Evolutionary conservation across 2,888 invertebrate genomes (phyloP), one percentile per base, ranked within the genome.

Genomic region (Cosmia pyralina): DNA sequence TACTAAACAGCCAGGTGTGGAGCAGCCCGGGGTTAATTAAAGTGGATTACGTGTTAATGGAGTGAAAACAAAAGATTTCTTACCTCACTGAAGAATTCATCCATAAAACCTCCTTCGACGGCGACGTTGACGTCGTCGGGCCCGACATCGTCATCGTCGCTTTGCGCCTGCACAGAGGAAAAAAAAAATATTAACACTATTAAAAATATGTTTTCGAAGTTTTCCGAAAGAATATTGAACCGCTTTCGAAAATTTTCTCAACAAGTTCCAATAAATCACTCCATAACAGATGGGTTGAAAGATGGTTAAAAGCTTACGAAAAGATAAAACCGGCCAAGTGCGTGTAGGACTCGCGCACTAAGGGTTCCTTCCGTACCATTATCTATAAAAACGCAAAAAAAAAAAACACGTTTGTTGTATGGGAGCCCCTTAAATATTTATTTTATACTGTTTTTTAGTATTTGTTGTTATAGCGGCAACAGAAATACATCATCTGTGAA

Each of bases 11-110:
- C 59, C 62, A 71, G 65, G 67, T 62, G 64, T 52, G 73, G 53
- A 73, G 44, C 64, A 70, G 50, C 57, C 55, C 60, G 59, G 70
- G 58, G 67, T 80, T 77, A 83, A 81, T 77, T 87, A 75, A 80
- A 72, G 72, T 55, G 58, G 64, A 75, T 75, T 78, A 78, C 38
- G n/a, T 41, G 46, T 44, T 57, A 15, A 65, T 59, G 46, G 44
- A 41, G 64, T 50, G 41, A 58, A 72, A 58, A 74, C 60, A 74
- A 83, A 75, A 44, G 58, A 93, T 53, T 28, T 46, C 97, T 96
- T 94, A 99, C 99, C 98, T 99, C 99, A 96, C 99, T 99, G 97
- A 99, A 99, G 97, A 99, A 99, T 95, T 99, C 99, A 95, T 99
- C 99, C 99, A 99, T 99, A 97, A 99, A 99, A 92, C 99, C 99